A percentile compares a stretch with the other conserved stretches of the same genome.
Conservation (phyloP, 2,888 invertebrate species). For the Minunthozetes semirufus region DNA sequence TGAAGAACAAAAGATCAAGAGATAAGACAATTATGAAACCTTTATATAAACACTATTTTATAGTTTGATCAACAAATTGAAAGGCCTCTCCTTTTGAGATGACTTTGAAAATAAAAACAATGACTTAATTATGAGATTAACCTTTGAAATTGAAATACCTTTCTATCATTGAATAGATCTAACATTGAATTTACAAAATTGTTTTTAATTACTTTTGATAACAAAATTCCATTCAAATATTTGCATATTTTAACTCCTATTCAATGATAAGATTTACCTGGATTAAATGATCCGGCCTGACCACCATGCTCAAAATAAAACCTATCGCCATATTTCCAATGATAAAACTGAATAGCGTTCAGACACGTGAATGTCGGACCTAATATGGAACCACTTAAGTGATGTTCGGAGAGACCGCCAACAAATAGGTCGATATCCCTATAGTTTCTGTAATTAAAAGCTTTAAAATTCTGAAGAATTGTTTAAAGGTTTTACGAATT, state of each 20-base stretch:
- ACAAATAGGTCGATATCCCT: constrained; percentile 36
- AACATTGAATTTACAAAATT: too few relatives aligned
- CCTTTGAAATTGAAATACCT: too few relatives aligned
- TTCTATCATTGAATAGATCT: too few relatives aligned
- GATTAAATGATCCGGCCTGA: constrained; percentile 31
- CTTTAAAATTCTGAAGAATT: constrained; percentile 2
- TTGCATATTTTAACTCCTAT: too few relatives aligned
- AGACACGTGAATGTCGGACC: constrained; percentile 34
- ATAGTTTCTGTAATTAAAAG: constrained; percentile 21
- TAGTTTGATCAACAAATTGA: background rate
- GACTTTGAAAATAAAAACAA: too few relatives aligned
- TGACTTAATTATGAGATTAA: too few relatives aligned
- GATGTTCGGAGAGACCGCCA: constrained; percentile 27
- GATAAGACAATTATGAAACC: background rate
- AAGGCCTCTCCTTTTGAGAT: background rate
- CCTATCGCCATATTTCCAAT: constrained; percentile 33
- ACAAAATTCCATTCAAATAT: background rate
- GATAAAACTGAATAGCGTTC: constrained; percentile 34
- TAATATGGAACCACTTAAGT: constrained; percentile 21
- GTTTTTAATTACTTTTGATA: background rate
- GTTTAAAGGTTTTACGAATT: constrained; percentile 19
- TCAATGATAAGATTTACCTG: constrained; percentile 8
- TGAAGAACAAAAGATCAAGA: background rate
- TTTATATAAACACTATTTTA: background rate
- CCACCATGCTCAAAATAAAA: constrained; percentile 32